Evolutionary conservation across 64 coral and sea anemone species (phyloP), one percentile per base, ranked within the genome.

Genomic region (Pocillopora verrucosa): DNA sequence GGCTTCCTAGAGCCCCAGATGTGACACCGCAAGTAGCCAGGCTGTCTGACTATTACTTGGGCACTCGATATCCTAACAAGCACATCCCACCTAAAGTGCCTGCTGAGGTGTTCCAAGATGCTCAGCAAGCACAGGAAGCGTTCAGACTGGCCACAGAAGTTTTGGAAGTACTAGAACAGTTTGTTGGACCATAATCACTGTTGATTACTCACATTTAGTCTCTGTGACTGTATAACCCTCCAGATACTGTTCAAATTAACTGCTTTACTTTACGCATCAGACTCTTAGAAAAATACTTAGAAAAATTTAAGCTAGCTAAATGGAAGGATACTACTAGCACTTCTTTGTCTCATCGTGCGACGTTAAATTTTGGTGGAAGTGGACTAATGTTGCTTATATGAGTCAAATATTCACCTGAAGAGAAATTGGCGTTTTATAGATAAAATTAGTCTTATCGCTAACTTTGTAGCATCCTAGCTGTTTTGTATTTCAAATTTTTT

Each of bases 1-100:
- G 59, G 62, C 87, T 92, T 72, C 94, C 80, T 60, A 80, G 94
- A 59, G 91, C 73, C 22, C 94, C 90, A 5, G 80, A 87, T 62
- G 79, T 96, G 24, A 77, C 38, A 12, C 5, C 13, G 67, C 24
- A 74, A 11, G 94, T 58, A 19, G 87, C 86, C 16, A 89, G 78
- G 75, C 60, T 96, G 17, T 90, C 80, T 56, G 59, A 26, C 51
- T 96, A 96, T 60, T 88, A 87, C 17, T 87, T 89, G 2, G 75
- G 80, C 17, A 92, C 94, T 41, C 76, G 94, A 20, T 96, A 92
- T 80, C 94, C 94, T n/a, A 25, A 90, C 94, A 70, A 20, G 67
- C 22, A 96, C 60, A 24, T 86, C 82, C 0, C 94, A 90, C 41
- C 41, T 51, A 3, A 51, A 20, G 90, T 83, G 0, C 94, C 94